Evolutionary conservation across 2,888 invertebrate species (phyloP), one percentile per base, ranked within the genome.

Genomic region (Suillia variegata): DNA sequence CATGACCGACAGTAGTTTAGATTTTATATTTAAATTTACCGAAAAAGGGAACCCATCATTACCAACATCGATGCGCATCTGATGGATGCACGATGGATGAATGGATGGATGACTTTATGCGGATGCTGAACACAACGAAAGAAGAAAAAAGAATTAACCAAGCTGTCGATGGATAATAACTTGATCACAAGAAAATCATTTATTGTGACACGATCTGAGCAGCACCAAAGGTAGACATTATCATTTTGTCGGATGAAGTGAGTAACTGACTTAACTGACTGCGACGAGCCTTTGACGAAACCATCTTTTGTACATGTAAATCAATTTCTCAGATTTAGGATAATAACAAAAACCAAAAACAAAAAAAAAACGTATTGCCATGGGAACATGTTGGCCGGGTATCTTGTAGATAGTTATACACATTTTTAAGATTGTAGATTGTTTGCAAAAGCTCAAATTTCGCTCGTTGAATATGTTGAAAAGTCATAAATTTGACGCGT

Each of bases 131-230:
- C 6, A 6, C 10, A 10, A 38, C 15, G 38, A n/a, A 10, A 13
- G 4, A 5, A 65, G 63, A 62, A 59, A 58, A 63, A 65, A 51
- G 49, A 24, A 62, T 54, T 52, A 1, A 21, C 13, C 26, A 22
- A 54, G 56, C 54, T 49, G 50, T 63, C 67, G 63, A n/a, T 17
- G 51, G 63, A 68, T 71, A 70, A 74, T 71, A 68, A 75, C 73
- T 71, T 74, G 74, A 70, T 73, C 67, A 63, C 58, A 62, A 66
- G 61, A 62, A 74, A 71, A 74, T 71, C 70, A 71, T 69, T 74
- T 71, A 68, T 70, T 73, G 71, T 71, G 72, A 73, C 73, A 73
- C 74, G 75, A 75, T 70, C 65, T 8, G 42, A 34, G 34, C 8
- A 12, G 38, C 10, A 10, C 10, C n/a, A 10, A n/a, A 38, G 10